Percentiles rank a stretch among this genome's conserved stretches.
phyloP scores from a whole-genome alignment of 2,113 vertebrate genomes.

The Spilogale gracilis region DNA sequence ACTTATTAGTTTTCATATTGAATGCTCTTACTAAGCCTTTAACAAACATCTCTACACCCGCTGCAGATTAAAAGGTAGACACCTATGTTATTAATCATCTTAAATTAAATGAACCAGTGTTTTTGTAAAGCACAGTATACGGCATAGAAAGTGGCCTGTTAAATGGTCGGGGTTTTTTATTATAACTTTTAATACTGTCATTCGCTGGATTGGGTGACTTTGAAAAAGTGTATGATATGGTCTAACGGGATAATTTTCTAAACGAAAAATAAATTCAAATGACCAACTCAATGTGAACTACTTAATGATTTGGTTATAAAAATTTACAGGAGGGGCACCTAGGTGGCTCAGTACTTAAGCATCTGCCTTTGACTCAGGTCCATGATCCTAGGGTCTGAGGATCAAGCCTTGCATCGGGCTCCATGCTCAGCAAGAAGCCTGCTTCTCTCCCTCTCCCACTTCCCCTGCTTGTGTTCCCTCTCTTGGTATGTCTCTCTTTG shows the following conservation, averaged over 20 bases:
- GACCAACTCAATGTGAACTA: background rate
- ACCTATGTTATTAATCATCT: background rate
- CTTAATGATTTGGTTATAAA: conserved; percentile 32
- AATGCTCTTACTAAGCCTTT: conserved; percentile 16
- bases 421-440: too few relatives aligned
- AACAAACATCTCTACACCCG: background rate
- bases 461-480: too few relatives aligned
- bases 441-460: too few relatives aligned
- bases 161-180: background rate
- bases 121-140: background rate
- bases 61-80: conserved; percentile 6
- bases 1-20: background rate
- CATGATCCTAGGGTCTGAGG: too few relatives aligned
- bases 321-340: background rate
- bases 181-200: background rate
- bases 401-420: too few relatives aligned
- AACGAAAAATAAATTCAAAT: conserved; percentile 58
- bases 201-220: background rate
- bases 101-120: conserved; percentile 2
- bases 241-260: background rate
- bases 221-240: background rate
- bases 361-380: too few relatives aligned
- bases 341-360: too few relatives aligned
- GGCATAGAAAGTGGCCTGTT: background rate
- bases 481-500: too few relatives aligned